Percentiles rank a stretch among this genome's conserved stretches.
These are phyloP conservation scores for Vanessa atalanta DNA, from an alignment of 1,140 invertebrate genomes.

Conservation along the genomic window DNA sequence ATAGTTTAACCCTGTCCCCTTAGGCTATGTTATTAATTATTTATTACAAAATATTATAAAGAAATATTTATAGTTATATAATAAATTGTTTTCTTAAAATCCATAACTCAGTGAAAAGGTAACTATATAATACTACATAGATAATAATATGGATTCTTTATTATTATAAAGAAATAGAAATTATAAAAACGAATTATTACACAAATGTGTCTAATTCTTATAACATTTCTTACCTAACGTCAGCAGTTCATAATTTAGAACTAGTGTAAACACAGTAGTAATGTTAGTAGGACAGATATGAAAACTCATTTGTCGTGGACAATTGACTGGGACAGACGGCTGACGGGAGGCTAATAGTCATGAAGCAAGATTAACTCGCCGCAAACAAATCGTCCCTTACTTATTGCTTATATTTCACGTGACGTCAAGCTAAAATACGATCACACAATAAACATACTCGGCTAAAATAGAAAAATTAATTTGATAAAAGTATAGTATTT, in stretches of 20 bases:
- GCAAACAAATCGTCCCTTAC: conserved; percentile 37
- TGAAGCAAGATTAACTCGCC: conserved; percentile 41
- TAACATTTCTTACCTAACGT: background rate
- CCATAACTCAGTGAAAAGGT: no score
- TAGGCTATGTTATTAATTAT: no score
- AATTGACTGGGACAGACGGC: conserved; percentile 44
- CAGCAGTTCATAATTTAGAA: conserved; percentile 20
- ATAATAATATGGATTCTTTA: no score
- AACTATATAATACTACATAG: no score
- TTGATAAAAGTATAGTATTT: no score
- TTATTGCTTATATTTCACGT: conserved; percentile 26
- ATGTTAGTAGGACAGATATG: conserved; percentile 35
- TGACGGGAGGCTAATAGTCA: conserved; percentile 44
- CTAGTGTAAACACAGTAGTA: background rate
- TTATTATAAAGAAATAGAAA: no score
- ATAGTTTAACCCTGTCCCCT: no score
- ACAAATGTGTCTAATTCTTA: background rate
- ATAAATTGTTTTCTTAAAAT: no score
- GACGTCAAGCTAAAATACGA: conserved; percentile 2
- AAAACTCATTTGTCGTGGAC: conserved; percentile 41
- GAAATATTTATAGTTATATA: no score
- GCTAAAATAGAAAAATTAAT: no score
- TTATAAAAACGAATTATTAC: no score
- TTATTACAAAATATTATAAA: no score
- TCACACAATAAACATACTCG: background rate